Conservation (phyloP, 2,888 invertebrate genomes). For the Oligia latruncula region DNA sequence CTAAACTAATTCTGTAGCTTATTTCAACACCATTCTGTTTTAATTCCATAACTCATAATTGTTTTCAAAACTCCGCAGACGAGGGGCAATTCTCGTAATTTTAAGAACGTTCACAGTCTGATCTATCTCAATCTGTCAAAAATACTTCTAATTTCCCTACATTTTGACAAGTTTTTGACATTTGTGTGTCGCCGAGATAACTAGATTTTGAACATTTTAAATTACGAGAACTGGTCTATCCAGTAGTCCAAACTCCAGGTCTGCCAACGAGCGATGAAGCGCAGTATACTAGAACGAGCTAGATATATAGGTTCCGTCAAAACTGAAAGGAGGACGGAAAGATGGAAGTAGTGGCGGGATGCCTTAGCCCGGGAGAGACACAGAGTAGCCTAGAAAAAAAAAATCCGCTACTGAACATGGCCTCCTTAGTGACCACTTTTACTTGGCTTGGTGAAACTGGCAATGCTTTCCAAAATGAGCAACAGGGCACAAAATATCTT, state of each 20-base stretch:
- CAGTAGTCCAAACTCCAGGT: not conserved
- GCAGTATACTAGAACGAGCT: not conserved
- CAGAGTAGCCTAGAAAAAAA: not conserved
- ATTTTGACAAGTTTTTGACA: no score
- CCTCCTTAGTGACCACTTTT: not conserved
- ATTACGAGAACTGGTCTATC: not conserved
- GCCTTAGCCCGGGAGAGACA: not conserved
- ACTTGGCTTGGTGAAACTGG: not conserved
- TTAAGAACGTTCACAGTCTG: no score
- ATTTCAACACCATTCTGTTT: not conserved
- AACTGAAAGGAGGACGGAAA: not conserved
- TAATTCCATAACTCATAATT: not conserved
- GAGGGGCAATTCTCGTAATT: no score
- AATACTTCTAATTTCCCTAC: no score
- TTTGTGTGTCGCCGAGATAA: no score
- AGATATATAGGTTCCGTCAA: not conserved
- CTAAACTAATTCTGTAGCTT: not conserved
- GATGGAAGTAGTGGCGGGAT: not conserved
- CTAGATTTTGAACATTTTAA: no score
- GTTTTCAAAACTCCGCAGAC: no score
- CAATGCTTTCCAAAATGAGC: not conserved
- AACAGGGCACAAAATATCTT: not conserved
- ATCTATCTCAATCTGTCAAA: no score
- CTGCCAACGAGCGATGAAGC: not conserved
- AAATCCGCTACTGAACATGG: not conserved